A percentile compares a stretch with the other conserved stretches of the same genome.
These are phyloP conservation scores for Pachycephus smyrnensis DNA, from an alignment of 2,888 invertebrate genomes.

Conservation along the genomic window DNA sequence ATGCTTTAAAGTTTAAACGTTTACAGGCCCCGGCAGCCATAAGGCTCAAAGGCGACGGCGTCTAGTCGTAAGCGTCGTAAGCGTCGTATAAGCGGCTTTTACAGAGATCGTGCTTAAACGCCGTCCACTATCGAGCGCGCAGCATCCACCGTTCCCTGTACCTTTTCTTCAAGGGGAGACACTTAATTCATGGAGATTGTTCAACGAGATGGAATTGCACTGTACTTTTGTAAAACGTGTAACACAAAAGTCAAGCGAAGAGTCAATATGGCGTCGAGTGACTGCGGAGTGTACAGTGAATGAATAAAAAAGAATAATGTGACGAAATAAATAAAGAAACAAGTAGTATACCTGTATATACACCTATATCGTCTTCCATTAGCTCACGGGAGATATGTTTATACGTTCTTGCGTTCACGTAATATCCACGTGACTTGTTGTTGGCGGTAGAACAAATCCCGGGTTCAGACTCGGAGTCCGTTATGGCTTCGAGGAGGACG, in stretches of 20 bases:
- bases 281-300: background rate
- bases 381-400: background rate
- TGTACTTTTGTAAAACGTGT: background rate
- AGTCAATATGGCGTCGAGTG: background rate
- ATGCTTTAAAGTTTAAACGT: slow-evolving; percentile 10
- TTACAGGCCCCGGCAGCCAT: background rate
- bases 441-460: background rate
- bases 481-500: background rate
- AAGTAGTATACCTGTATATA: background rate
- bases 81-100: slow-evolving; percentile 24
- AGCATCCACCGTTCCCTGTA: background rate
- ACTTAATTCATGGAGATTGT: background rate
- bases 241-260: background rate
- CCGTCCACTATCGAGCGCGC: background rate
- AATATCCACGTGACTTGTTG: background rate
- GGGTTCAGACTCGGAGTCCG: background rate
- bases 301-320: background rate
- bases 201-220: background rate
- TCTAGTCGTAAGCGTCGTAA: slow-evolving; percentile 26
- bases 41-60: slow-evolving; percentile 7
- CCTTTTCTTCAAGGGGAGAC: background rate
- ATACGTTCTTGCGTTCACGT: background rate
- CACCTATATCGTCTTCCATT: background rate
- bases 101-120: slow-evolving; percentile 1
- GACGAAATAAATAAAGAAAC: background rate